Evolutionary conservation across 1,140 invertebrate genomes (phyloP), one percentile per base, ranked within the genome.

Genomic region (Patella vulgata): DNA sequence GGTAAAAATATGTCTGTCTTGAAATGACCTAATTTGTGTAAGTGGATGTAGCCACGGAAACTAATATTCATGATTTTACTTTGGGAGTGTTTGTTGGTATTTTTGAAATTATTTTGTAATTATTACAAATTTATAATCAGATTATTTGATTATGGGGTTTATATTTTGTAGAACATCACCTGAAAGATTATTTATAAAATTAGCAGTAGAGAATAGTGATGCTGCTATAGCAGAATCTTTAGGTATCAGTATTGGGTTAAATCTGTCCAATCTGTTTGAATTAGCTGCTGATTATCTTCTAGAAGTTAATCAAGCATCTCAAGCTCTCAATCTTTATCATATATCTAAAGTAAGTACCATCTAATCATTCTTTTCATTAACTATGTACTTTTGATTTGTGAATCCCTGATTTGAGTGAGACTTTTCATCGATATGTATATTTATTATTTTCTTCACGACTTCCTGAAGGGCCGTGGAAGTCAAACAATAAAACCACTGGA

Each of bases 321-420:
- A 88, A 75, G 91, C 91, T 1, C 85, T 91, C 61, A 84, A 89
- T 59, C 85, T 92, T 1, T 93, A 91, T 78, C 90, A 90, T 82
- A 84, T 91, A 59, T 90, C 91, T 0, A 89, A 89, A 77, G 90
- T 91, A 70, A 77, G 59, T 17, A 39, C n/a, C 17, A 2, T 44
- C n/a, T 44, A n/a, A 44, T 23, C 42, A 44, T 8, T n/a, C 6
- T 17, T 44, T 23, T 14, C 23, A n/a, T n/a, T n/a, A n/a, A n/a
- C n/a, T n/a, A n/a, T n/a, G n/a, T n/a, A n/a, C n/a, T n/a, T n/a
- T n/a, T n/a, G 23, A 3, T 44, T 44, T 1, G 46, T 47, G 0
- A 11, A 47, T 14, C 21, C 21, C 21, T 47, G 11, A 17, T 47
- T 11, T 23, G 14, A 17, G 11, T 21, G 14, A 27, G 36, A 30